These are phyloP conservation scores for Bradypus variegatus DNA, from an alignment of 2,797 vertebrate genomes.

Conservation along the genomic window DNA sequence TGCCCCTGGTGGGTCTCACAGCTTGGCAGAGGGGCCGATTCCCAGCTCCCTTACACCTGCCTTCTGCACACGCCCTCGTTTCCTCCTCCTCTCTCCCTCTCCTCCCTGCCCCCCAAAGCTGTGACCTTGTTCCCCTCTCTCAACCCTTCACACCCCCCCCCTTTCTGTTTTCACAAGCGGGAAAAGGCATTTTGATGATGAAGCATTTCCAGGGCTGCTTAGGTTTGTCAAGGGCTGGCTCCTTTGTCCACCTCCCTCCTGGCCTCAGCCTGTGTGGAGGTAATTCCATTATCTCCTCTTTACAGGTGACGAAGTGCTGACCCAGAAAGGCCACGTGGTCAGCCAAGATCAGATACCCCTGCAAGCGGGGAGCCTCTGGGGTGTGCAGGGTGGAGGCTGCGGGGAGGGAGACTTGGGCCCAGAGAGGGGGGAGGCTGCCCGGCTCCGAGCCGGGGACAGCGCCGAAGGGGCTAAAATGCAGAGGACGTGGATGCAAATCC, in stretches of 20 bases:
- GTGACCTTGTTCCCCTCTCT: not conserved
- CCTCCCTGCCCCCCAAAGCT: not conserved
- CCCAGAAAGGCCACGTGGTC: not conserved
- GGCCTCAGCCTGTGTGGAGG: not conserved
- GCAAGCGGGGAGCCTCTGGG: not conserved
- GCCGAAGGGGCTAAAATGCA: not conserved
- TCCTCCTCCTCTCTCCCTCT: not conserved
- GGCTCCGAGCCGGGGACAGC: not conserved
- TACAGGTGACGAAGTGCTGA: conserved; percentile 52
- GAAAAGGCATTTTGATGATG: conserved; percentile 48
- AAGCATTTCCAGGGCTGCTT: conserved; percentile 46
- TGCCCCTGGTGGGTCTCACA: not conserved
- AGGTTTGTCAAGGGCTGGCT: conserved; percentile 17
- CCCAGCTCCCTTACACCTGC: not conserved
- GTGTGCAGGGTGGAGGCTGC: not conserved
- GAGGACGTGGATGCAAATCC: not conserved
- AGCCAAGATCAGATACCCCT: conserved; percentile 45
- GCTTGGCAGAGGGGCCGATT: not conserved
- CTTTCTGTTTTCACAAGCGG: conserved; percentile 30
- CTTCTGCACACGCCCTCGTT: fast-evolving
- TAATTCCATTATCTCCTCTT: conserved; percentile 31
- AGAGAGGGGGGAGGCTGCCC: not conserved
- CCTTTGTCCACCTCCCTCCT: conserved; percentile 35
- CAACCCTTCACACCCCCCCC: not conserved
- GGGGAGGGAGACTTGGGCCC: fast-evolving